Evolutionary conservation across 2,113 vertebrate genomes (phyloP).

Genomic region (Corydoras maculifer): DNA sequence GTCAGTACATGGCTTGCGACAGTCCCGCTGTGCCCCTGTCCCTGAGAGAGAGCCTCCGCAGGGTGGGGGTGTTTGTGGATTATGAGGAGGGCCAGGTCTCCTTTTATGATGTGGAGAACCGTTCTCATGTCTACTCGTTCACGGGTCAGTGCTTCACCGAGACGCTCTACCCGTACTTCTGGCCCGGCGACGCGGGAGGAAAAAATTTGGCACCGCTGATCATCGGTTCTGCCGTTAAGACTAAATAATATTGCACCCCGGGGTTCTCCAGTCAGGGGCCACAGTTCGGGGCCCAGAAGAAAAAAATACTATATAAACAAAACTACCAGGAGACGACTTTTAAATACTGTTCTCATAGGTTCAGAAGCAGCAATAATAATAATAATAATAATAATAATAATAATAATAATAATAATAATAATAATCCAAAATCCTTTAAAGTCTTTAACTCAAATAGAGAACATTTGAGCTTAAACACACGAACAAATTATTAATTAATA

Average conservation of each 20-base stretch:
- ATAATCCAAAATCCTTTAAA: no score
- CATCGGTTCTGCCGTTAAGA: background rate
- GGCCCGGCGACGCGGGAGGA: background rate
- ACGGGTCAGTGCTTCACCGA: background rate
- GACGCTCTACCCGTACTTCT: background rate
- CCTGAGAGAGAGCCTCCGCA: slow-evolving; percentile 8
- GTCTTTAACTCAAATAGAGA: no score
- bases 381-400: no score
- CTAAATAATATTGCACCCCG: background rate
- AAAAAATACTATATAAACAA: no score
- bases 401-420: no score
- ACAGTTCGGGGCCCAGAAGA: no score
- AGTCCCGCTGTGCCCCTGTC: background rate
- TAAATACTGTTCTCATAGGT: no score
- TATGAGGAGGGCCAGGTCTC: slow-evolving; percentile 9
- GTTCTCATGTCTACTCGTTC: background rate
- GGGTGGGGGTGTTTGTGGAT: slow-evolving; percentile 28
- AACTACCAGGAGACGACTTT: no score
- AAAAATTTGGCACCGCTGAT: background rate
- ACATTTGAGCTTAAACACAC: no score
- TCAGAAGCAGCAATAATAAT: no score
- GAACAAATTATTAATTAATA: no score
- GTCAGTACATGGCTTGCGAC: slow-evolving; percentile 8
- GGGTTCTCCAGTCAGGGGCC: no score
- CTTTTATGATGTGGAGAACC: background rate